Percentiles rank a stretch among this genome's conserved stretches.
Evolutionary conservation across 2,113 vertebrate genomes (phyloP).

Genomic region (Pedetes capensis): DNA sequence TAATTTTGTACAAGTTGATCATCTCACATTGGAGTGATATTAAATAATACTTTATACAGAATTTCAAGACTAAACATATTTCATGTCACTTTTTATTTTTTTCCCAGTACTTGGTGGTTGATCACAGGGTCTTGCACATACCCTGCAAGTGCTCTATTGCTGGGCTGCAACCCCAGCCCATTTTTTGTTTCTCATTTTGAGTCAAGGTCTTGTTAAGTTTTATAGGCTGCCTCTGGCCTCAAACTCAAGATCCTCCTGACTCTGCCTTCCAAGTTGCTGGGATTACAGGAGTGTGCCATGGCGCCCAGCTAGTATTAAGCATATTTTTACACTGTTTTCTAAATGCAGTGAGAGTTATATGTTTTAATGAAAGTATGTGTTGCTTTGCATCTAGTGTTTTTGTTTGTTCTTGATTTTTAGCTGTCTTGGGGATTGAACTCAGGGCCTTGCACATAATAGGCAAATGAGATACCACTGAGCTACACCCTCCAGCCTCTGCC

Average conservation of each 20-base stretch:
- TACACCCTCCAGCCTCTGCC: background rate
- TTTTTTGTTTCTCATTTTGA: no score
- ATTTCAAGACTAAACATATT: conserved; percentile 12
- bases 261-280: no score
- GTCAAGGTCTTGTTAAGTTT: no score
- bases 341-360: background rate
- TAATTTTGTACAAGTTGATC: conserved; percentile 1
- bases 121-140: background rate
- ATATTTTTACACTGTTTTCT: background rate
- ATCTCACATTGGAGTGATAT: background rate
- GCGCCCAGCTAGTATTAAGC: no score
- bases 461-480: background rate
- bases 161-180: no score
- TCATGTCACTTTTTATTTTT: no score
- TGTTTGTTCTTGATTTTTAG: background rate
- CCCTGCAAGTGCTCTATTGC: no score
- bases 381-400: background rate
- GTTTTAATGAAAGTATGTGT: background rate
- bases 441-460: no score
- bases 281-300: no score
- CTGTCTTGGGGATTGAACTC: background rate
- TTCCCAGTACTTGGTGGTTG: no score
- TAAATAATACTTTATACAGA: background rate
- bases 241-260: no score
- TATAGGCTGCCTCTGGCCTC: no score